Conservation (phyloP, 2,113 vertebrate species). For the Rhegmatorhina hoffmannsi region DNA sequence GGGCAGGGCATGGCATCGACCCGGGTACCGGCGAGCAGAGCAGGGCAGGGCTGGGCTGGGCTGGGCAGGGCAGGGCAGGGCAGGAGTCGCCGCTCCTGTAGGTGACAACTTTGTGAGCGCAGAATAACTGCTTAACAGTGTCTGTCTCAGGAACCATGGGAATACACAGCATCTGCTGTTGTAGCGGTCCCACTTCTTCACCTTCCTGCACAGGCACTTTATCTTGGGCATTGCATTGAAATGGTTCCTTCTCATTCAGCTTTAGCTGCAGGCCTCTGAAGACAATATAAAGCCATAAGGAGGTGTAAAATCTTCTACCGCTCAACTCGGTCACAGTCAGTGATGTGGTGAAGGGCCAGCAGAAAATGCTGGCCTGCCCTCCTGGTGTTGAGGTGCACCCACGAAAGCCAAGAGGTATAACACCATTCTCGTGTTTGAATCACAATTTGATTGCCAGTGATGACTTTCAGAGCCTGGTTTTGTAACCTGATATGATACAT, state of each 20-base stretch:
- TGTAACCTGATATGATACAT: not conserved
- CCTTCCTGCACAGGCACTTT: not conserved
- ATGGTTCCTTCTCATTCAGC: not conserved
- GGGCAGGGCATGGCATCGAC: not conserved
- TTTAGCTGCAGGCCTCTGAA: not conserved
- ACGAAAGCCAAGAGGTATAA: not conserved
- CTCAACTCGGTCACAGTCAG: not conserved
- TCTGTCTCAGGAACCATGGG: not conserved
- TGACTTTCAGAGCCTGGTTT: not conserved
- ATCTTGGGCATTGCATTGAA: not conserved
- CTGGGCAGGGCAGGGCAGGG: not conserved
- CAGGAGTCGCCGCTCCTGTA: not conserved
- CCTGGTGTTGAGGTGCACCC: not conserved
- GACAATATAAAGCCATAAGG: not conserved
- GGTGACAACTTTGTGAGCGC: not conserved
- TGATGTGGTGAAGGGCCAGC: not conserved
- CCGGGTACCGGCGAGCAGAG: no score
- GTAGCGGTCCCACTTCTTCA: not conserved
- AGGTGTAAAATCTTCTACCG: not conserved
- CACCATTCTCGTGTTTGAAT: fast-evolving
- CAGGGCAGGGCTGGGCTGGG: not conserved
- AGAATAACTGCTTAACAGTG: fast-evolving
- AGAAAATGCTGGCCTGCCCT: not conserved
- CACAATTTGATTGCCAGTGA: not conserved
- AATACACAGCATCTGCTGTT: not conserved